Base-by-base conservation (phyloP, 2,888 invertebrate species). In the Sthenelais limicola region DNA sequence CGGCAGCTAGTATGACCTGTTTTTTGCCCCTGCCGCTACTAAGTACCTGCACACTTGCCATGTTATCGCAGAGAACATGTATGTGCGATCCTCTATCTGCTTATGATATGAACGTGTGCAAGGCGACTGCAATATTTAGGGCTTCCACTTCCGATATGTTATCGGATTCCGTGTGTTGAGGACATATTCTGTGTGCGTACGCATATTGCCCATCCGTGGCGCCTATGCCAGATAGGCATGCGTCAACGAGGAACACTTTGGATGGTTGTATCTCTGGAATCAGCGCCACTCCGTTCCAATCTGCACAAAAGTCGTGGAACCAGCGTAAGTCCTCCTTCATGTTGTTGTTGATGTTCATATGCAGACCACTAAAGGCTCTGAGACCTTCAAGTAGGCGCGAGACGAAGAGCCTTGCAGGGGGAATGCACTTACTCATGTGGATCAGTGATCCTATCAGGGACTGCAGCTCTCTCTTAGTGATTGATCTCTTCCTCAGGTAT, bases 111-210 rank as follows among this genome's bases (percentile, higher is more conserved):
- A 51, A 5, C 51, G 9, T 51, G 21, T 51, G 12, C n/a, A 54
- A n/a, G 54, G 54, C 54, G 5, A 54, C 54, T 9, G 32, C 54
- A 4, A 54, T 4, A 54, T 54, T 54, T 5, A n/a, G 30, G 4
- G 54, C 54, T n/a, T 54, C 54, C 28, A 54, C 30, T 5, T 54
- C 4, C 7, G 54, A 4, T 12, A 54, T 54, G 28, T 54, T 54
- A 15, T 54, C 5, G 5, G n/a, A 28, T 4, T 5, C 5, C 30
- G 26, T 32, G 21, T 54, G 26, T 24, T 12, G 15, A 5, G 24
- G 54, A 5, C 30, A 15, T 28, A 54, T 32, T 4, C 32, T 28
- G 21, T 3, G 30, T 3, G 21, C 28, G 32, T 54, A 54, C 32
- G 54, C 54, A 26, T 5, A 26, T 7, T 9, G 26, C 30, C 54